phyloP scores from a whole-genome alignment of 2,113 vertebrate genomes.

The Redunca redunca region DNA sequence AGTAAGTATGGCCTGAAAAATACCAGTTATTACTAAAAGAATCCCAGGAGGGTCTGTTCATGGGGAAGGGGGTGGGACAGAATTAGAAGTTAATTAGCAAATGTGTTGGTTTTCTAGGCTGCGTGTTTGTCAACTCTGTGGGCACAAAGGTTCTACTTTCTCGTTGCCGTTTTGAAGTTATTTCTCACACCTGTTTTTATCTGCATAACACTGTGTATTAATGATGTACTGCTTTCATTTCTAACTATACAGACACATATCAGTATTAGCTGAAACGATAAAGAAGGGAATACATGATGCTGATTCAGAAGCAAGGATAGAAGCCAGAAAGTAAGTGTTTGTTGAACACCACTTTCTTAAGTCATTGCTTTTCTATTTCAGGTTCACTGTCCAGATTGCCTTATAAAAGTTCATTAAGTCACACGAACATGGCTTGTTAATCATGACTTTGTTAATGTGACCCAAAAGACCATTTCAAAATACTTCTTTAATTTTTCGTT shows the following conservation, averaged over 20 bases:
- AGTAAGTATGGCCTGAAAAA: neutral
- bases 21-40: neutral
- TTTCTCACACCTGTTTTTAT: neutral
- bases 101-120: neutral
- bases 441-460: neutral
- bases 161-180: neutral
- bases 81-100: no score
- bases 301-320: constrained; percentile 96
- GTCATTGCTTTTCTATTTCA: neutral
- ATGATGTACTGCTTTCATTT: constrained; percentile 47
- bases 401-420: neutral
- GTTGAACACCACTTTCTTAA: neutral
- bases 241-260: constrained; percentile 89
- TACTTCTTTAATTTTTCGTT: neutral
- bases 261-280: constrained; percentile 97
- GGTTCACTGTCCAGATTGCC: neutral
- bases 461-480: neutral
- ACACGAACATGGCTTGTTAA: neutral
- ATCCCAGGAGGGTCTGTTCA: neutral
- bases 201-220: constrained; percentile 66
- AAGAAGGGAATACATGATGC: constrained; percentile 98
- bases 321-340: constrained; percentile 95
- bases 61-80: no score
- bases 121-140: neutral
- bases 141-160: neutral